Evolutionary conservation across 35 echinoderm and acorn worm genomes (phyloP).

Genomic region (Hemicentrotus pulcherrimus): DNA sequence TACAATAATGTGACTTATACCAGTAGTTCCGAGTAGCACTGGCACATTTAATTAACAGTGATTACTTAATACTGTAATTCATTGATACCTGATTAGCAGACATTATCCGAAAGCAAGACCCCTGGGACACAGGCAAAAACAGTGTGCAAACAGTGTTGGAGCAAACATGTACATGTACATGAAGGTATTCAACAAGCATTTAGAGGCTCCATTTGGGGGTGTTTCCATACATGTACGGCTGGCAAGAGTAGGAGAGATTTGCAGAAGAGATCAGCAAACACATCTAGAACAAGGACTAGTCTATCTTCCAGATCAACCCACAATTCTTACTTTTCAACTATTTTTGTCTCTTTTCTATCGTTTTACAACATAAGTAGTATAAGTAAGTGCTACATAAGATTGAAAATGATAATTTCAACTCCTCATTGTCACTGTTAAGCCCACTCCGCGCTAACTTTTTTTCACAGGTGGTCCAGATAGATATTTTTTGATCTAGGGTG

Average conservation of each 20-base stretch:
- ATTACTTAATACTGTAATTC: constrained; percentile 1
- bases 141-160: not conserved
- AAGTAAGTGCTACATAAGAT: too few species aligned
- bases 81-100: not conserved
- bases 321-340: too few species aligned
- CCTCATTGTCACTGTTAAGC: too few species aligned
- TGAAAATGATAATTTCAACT: too few species aligned
- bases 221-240: not conserved
- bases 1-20: too few species aligned
- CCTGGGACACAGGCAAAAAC: not conserved
- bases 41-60: not conserved
- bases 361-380: too few species aligned
- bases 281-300: too few species aligned
- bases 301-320: too few species aligned
- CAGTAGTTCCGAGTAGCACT: not conserved
- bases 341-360: too few species aligned
- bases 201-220: not conserved
- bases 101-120: not conserved
- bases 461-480: too few species aligned
- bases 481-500: too few species aligned
- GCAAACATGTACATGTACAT: not conserved
- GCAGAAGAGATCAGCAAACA: not conserved
- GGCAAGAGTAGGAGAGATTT: not conserved
- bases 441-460: too few species aligned
- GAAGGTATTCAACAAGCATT: not conserved